A percentile compares a stretch with the other conserved stretches of the same genome.
Evolutionary conservation across 2,797 vertebrate species (phyloP).

Genomic region (Chaetophractus vellerosus): DNA sequence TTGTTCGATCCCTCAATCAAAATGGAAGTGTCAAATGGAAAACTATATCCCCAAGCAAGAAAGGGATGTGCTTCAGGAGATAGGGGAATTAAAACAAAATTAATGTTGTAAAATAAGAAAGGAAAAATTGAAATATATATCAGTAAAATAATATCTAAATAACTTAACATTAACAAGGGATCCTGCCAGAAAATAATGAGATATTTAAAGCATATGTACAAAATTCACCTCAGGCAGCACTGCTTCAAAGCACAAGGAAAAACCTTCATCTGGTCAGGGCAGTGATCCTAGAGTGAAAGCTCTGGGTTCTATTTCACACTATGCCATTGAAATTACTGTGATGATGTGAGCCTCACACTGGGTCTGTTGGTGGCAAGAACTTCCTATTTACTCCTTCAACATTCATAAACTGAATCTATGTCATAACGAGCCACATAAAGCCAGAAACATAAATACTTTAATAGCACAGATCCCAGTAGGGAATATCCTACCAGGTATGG

Average conservation of each 20-base stretch:
- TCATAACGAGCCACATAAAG: slow-evolving; percentile 42
- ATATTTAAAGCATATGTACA: slow-evolving; percentile 25
- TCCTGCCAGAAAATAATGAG: slow-evolving; percentile 57
- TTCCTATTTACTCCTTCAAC: background rate
- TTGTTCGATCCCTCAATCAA: slow-evolving; percentile 85
- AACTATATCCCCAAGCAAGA: slow-evolving; percentile 84
- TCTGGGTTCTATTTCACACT: slow-evolving; percentile 66
- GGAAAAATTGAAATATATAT: slow-evolving; percentile 66
- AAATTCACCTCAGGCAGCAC: slow-evolving; percentile 70
- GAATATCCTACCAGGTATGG: background rate
- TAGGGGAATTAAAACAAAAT: slow-evolving; percentile 77
- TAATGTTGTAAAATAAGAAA: slow-evolving; percentile 78
- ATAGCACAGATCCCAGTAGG: background rate
- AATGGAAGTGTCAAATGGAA: slow-evolving; percentile 84
- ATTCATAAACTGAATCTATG: slow-evolving; percentile 32
- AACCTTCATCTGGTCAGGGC: slow-evolving; percentile 27
- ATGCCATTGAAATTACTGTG: background rate
- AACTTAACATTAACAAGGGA: slow-evolving; percentile 72
- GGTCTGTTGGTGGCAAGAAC: background rate
- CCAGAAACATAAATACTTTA: background rate
- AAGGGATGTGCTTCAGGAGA: slow-evolving; percentile 29
- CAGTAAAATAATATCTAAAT: slow-evolving; percentile 70
- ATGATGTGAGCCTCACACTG: background rate
- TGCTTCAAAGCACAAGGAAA: slow-evolving; percentile 73
- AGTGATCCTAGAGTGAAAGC: slow-evolving; percentile 16